Evolutionary conservation across 2,888 invertebrate genomes (phyloP).

Genomic region (Lasioglossum zephyrum): DNA sequence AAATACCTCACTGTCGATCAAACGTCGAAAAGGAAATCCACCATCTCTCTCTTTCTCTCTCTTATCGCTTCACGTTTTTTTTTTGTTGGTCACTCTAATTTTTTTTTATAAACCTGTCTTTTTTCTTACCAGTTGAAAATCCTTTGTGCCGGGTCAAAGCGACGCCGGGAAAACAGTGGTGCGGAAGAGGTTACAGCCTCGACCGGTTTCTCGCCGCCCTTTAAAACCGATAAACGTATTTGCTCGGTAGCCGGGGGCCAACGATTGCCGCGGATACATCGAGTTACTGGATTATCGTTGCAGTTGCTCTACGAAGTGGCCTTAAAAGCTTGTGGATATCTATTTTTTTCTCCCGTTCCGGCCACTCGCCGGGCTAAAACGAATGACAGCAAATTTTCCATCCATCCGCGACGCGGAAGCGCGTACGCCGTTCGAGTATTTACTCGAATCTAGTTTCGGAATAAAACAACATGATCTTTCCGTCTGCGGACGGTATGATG

Average conservation of each 20-base stretch:
- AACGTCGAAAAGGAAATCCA: not conserved
- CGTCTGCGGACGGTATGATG: not conserved
- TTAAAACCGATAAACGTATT: constrained; percentile 67
- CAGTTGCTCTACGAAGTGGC: constrained; percentile 47
- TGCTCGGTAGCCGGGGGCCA: constrained; percentile 47
- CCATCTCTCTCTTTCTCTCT: not conserved
- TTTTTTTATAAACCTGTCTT: not conserved
- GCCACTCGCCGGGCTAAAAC: not conserved
- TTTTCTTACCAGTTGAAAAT: not conserved
- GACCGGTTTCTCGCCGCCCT: constrained; percentile 44
- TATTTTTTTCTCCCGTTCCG: not conserved
- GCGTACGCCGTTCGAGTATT: not conserved
- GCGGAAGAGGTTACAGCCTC: constrained; percentile 19
- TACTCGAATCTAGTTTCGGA: not conserved
- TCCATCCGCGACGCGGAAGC: not conserved
- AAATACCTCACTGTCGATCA: not conserved
- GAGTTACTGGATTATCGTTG: constrained; percentile 54
- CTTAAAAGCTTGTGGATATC: constrained; percentile 44
- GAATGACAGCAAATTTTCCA: not conserved
- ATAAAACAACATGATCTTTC: not conserved
- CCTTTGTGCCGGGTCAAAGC: not conserved
- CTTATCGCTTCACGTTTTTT: not conserved
- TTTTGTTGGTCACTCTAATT: not conserved
- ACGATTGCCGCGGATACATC: constrained; percentile 58
- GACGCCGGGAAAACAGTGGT: constrained; percentile 6